A percentile compares a stretch with the other conserved stretches of the same genome.
These are phyloP conservation scores for Drosophila neonasuta DNA, from an alignment of 2,888 invertebrate genomes.

Conservation along the genomic window DNA sequence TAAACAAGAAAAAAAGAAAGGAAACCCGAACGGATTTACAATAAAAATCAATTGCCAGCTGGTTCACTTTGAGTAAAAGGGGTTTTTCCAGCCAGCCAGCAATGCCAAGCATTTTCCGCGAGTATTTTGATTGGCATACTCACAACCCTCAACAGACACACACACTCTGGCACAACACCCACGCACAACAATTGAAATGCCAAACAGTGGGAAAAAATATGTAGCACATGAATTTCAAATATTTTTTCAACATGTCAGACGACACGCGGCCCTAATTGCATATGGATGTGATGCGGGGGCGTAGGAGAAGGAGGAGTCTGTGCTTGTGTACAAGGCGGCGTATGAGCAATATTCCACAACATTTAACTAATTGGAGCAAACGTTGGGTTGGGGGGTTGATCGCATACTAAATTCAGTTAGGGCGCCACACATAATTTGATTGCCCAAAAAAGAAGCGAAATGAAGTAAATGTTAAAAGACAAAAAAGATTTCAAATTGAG, in stretches of 20 bases:
- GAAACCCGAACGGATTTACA: conserved; percentile 47
- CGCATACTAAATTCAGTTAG: conserved; percentile 44
- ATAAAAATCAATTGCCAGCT: conserved; percentile 66
- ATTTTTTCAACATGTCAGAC: conserved; percentile 68
- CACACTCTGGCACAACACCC: conserved; percentile 17
- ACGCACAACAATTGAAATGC: conserved; percentile 66
- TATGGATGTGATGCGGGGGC: conserved; percentile 18
- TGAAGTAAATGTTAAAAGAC: conserved; percentile 37
- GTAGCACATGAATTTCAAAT: conserved; percentile 72
- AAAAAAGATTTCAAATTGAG: conserved; percentile 58
- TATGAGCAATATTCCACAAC: conserved; percentile 71
- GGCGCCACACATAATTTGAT: conserved; percentile 61
- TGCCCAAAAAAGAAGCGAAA: conserved; percentile 31
- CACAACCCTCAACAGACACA: conserved; percentile 13
- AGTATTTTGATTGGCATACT: conserved; percentile 75
- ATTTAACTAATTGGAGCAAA: conserved; percentile 70
- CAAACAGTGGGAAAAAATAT: conserved; percentile 55
- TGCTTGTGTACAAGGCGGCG: conserved; percentile 21
- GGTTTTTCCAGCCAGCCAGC: conserved; percentile 46
- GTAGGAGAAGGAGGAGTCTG: background rate
- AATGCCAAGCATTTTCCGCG: conserved; percentile 73
- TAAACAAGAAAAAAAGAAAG: conserved; percentile 20
- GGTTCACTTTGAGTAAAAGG: conserved; percentile 32
- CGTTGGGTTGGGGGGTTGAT: conserved; percentile 5
- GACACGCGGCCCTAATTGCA: conserved; percentile 70